These are phyloP conservation scores for Chaetodon trifasciatus DNA, from an alignment of 2,797 vertebrate genomes.

Conservation along the genomic window DNA sequence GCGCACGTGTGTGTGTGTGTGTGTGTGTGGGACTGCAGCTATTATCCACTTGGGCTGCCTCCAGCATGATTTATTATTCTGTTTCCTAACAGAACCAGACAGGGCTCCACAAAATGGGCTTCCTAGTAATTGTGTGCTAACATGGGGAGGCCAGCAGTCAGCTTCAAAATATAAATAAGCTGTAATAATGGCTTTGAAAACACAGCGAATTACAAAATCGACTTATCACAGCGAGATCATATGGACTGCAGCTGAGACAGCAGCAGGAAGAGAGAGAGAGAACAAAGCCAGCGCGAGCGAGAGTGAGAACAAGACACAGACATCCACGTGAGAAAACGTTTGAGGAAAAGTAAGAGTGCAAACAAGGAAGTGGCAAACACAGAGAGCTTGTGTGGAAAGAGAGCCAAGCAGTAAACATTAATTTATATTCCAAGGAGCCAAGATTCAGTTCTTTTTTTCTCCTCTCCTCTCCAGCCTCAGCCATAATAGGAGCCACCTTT, in stretches of 20 bases:
- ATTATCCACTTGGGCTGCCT: conserved; percentile 60
- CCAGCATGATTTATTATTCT: conserved; percentile 46
- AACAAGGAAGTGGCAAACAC: conserved; percentile 27
- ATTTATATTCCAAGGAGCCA: conserved; percentile 14
- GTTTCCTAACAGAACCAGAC: conserved; percentile 60
- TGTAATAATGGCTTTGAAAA: conserved; percentile 64
- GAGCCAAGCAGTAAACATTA: conserved; percentile 15
- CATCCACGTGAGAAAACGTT: not conserved
- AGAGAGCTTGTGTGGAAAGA: conserved; percentile 5
- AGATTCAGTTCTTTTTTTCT: not conserved
- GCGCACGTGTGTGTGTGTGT: not conserved
- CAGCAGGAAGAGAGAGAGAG: not conserved
- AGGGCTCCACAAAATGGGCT: conserved; percentile 49
- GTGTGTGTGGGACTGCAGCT: conserved; percentile 24
- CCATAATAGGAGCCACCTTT: conserved; percentile 20
- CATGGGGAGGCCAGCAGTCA: conserved; percentile 44
- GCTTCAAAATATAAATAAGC: conserved; percentile 57
- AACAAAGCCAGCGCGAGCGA: conserved; percentile 8
- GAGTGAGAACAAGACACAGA: conserved; percentile 35
- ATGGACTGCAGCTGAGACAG: conserved; percentile 58
- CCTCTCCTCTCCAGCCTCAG: not conserved
- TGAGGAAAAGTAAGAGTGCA: conserved; percentile 16
- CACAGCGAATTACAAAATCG: conserved; percentile 50
- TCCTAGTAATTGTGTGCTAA: conserved; percentile 58
- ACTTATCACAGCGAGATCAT: conserved; percentile 56